Base-by-base conservation (phyloP, 2,113 vertebrate species). In the Neolamprologus sp. region DNA sequence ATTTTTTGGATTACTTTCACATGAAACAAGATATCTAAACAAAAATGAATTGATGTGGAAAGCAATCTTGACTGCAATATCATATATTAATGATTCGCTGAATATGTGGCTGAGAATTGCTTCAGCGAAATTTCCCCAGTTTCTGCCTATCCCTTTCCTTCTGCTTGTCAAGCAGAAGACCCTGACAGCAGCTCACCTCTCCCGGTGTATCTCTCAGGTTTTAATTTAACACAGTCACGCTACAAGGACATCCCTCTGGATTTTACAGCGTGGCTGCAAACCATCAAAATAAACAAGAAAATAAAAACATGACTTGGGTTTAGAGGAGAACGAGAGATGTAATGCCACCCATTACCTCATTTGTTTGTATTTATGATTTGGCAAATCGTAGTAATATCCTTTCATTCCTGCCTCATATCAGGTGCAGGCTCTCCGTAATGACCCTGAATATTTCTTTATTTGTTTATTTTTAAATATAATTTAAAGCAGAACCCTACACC, bases 41-140 rank as follows among this genome's bases (percentile, higher is more conserved):
- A 90, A 87, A 84, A 94, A 89, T 33, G 19, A 94, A 93, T 82
- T 75, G 82, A 88, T 91, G 92, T 65, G 87, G 86, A 94, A 96
- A 92, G 86, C 85, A 90, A 91, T 87, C 87, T 73, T 31, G 89
- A 84, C 91, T 85, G 90, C 81, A 80, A 71, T 90, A 87, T 87
- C 88, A 92, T 80, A 84, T 85, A 91, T 93, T 91, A 94, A 92
- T 92, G 90, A 95, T 91, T 93, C 58, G 54, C 73, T 88, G 91
- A 86, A 89, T 93, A 91, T 88, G 81, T 58, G 92, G 91, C 86
- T 4, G 79, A 87, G 89, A 53, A 85, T 80, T 87, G 84, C 75
- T 83, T 65, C 2, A 26, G 75, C 47, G 81, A 92, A 86, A 95
- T 95, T 95, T 95, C 93, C 91, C 95, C 78, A 90, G 91, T 85